Evolutionary conservation across 1,140 invertebrate species (phyloP), one percentile per base, ranked within the genome.

Genomic region (Drosophila athabasca): DNA sequence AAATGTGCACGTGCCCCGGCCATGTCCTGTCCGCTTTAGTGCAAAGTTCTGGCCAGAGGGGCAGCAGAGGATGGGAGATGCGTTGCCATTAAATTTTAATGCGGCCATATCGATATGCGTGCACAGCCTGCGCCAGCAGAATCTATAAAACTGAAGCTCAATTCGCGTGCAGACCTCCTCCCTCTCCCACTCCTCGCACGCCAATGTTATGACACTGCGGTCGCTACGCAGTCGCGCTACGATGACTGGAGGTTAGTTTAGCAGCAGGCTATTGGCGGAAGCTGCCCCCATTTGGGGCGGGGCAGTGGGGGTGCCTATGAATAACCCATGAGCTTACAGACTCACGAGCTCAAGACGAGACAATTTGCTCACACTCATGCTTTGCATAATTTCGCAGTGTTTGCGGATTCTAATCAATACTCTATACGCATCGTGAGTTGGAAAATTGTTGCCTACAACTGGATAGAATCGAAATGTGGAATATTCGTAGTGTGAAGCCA

Each of bases 21-120:
- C 62, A 74, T 52, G 61, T 55, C 45, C 64, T 66, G 57, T 61
- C 59, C 68, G 45, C 69, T 64, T 72, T 78, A 79, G 65, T 83
- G 79, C 65, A 61, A 59, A 59, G 62, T 45, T 68, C 15, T 48
- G 59, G 51, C 55, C 24, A 48, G 17, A 17, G 51, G 44, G 2
- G 11, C 1, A 3, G 44, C 0, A 22, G 6, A n/a, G 13, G 6
- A n/a, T n/a, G 29, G 7, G 44, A 51, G 44, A 48, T 70, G 65
- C 19, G 55, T 35, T 31, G 68, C 62, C 50, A 78, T 90, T 90
- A 90, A 90, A 90, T 90, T 90, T 90, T 90, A 90, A 90, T 90
- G 89, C 66, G 52, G 54, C 76, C 72, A 82, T 89, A 90, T 90
- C 84, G 84, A 87, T 85, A 85, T 82, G 83, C 83, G 67, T 79